Conservation (phyloP, 2,888 invertebrate species). For the Eubasilissa splendida region DNA sequence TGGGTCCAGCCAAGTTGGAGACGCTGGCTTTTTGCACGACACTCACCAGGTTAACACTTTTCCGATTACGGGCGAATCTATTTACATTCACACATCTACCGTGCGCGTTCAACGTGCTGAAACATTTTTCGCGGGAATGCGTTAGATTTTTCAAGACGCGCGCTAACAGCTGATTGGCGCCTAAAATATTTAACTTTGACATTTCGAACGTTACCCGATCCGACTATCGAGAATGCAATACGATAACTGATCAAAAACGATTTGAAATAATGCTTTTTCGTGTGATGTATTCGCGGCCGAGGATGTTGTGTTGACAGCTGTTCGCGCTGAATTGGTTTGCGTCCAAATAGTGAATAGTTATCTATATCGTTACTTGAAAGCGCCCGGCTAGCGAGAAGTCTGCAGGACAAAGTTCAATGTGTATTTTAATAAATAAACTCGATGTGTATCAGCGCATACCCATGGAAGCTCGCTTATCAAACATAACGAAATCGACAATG, state of each 20-base stretch:
- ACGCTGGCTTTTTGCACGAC: neutral
- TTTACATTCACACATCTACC: slow-evolving; percentile 2
- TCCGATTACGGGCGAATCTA: slow-evolving; percentile 9
- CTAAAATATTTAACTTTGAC: slow-evolving; percentile 35
- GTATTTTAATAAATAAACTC: slow-evolving; percentile 39
- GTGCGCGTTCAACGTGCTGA: slow-evolving; percentile 20
- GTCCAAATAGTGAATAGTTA: slow-evolving; percentile 11
- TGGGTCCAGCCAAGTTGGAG: slow-evolving; percentile 51
- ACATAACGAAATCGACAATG: neutral
- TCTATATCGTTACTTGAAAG: slow-evolving; percentile 7
- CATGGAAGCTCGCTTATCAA: slow-evolving; percentile 17
- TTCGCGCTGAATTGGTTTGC: slow-evolving; percentile 26
- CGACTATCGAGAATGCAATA: neutral
- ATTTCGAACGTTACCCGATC: neutral
- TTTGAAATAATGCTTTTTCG: neutral
- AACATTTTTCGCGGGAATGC: slow-evolving; percentile 28
- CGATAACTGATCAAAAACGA: neutral
- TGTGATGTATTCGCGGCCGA: neutral
- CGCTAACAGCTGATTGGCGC: slow-evolving; percentile 31
- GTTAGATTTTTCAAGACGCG: slow-evolving; percentile 1
- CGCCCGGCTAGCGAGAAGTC: slow-evolving; percentile 26
- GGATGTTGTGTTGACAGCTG: neutral
- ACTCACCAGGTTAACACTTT: neutral
- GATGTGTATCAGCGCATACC: neutral
- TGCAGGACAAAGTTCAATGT: slow-evolving; percentile 42